Conservation (phyloP, 2,888 invertebrate genomes). For the Pediacus dermestoides region DNA sequence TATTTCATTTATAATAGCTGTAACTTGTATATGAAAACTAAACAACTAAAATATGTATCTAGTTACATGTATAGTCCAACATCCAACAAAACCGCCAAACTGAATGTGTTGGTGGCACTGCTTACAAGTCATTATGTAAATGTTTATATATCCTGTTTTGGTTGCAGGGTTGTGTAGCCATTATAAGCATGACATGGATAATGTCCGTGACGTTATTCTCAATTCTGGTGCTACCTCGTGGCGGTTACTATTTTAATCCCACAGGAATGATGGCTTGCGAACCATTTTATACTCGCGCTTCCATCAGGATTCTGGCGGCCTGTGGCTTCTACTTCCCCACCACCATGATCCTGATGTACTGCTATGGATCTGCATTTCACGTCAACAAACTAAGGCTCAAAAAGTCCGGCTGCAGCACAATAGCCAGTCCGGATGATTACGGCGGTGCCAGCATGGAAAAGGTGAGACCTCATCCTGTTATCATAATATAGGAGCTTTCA, state of each 20-base stretch:
- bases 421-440: conserved; percentile 51
- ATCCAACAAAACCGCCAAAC: neutral
- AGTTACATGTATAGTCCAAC: neutral
- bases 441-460: conserved; percentile 53
- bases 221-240: conserved; percentile 75
- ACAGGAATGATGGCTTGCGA: conserved; percentile 84
- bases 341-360: conserved; percentile 88
- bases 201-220: conserved; percentile 80
- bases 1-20: too few relatives aligned
- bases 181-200: conserved; percentile 83
- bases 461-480: conserved; percentile 39
- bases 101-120: too few relatives aligned
- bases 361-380: conserved; percentile 86
- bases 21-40: too few relatives aligned
- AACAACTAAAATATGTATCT: too few relatives aligned
- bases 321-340: conserved; percentile 88
- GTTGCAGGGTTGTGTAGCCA: conserved; percentile 78
- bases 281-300: conserved; percentile 75
- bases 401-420: conserved; percentile 45
- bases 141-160: too few relatives aligned
- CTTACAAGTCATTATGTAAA: conserved; percentile 1
- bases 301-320: conserved; percentile 74
- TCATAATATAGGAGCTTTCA: neutral
- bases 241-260: conserved; percentile 84
- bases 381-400: conserved; percentile 76